Base-by-base conservation (phyloP, 53 echinoderm and acorn worm species). In the Stichopus horrens region DNA sequence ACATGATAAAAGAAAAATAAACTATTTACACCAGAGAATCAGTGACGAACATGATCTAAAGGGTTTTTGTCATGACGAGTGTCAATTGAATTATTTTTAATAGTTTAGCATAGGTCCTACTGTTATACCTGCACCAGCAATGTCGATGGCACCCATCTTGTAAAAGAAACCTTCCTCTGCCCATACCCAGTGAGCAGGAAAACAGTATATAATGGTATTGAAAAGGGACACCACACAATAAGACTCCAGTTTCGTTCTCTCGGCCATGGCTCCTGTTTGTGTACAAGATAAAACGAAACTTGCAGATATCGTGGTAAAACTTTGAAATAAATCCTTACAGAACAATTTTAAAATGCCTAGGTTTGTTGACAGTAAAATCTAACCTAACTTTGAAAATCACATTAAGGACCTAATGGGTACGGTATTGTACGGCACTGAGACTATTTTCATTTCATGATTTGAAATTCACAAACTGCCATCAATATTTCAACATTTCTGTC, bases 161-260 rank as follows among this genome's bases (percentile, higher is more conserved):
- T 88, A 88, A 76, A 97, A 94, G 76, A 93, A n/a, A 9, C 97
- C 97, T 8, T 91, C 71, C 74, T 95, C 75, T 19, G 94, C 91
- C 97, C 97, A 97, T 8, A 92, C 89, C 97, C 97, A 97, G 57
- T 97, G 97, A 8, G 95, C 94, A 9, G 97, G 97, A 67, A 97
- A 95, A 83, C 97, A 97, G 71, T 97, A 97, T 51, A 97, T 90
- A 5, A 97, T 79, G 0, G 97, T 97, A 77, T 97, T 97, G 54
- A 97, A 86, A 18, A 97, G 79, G 0, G 97, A 97, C 54, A 97
- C 93, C 22, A 95, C 87, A 87, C 95, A 93, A 74, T 97, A 97
- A 1, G 97, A 92, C 65, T 97, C 97, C 37, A 97, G 89, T 53
- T 94, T 97, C 10, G 97, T 95, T 73, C 97, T 81, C 76, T 97